Evolutionary conservation across 2,113 vertebrate species (phyloP).

Genomic region (Cyprinodon tularosa): DNA sequence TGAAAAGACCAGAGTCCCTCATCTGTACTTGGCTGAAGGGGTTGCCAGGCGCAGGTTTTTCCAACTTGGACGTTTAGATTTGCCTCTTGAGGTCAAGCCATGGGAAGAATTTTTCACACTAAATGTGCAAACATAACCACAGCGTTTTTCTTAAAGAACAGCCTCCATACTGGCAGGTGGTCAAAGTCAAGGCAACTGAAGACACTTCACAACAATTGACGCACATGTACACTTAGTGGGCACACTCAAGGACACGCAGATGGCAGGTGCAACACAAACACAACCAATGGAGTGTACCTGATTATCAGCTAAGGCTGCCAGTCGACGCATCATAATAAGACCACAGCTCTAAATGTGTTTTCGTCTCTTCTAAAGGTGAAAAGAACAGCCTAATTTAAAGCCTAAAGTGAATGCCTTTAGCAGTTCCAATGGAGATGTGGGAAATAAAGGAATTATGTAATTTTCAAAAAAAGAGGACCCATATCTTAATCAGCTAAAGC

Average conservation of each 20-base stretch:
- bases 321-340: conserved; percentile 41
- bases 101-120: neutral
- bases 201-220: conserved; percentile 50
- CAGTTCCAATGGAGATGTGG: neutral
- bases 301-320: conserved; percentile 55
- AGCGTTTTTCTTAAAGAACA: neutral
- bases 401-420: conserved; percentile 14
- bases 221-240: conserved; percentile 6
- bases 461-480: neutral
- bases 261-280: conserved; percentile 72
- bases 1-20: conserved; percentile 51
- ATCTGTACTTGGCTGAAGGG: conserved; percentile 8
- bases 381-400: conserved; percentile 23
- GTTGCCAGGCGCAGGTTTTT: conserved; percentile 12
- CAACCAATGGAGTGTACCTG: conserved; percentile 66
- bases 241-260: conserved; percentile 70
- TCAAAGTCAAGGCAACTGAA: conserved; percentile 40
- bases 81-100: conserved; percentile 18
- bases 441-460: neutral
- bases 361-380: neutral
- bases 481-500: neutral
- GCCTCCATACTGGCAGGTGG: conserved; percentile 44
- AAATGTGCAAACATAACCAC: neutral
- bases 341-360: conserved; percentile 21
- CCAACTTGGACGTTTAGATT: conserved; percentile 11